Conservation (phyloP, 2,888 invertebrate species). For the Gonocerus acuteangulatus region DNA sequence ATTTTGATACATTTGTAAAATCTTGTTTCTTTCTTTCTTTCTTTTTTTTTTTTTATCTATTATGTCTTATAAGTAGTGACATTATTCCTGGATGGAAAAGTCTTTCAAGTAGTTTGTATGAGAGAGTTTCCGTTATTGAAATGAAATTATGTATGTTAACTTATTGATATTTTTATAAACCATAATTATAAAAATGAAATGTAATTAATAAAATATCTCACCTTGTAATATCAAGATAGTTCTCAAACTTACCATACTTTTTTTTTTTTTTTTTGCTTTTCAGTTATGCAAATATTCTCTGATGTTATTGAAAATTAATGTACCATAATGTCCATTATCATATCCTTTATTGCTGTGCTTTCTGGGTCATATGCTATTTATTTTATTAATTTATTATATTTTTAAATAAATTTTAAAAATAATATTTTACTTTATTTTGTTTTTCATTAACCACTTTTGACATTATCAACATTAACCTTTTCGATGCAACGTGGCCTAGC, state of each 20-base stretch:
- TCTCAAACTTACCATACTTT: background rate
- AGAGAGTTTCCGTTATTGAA: background rate
- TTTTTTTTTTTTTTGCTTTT: background rate
- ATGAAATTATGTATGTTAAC: background rate
- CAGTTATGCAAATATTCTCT: background rate
- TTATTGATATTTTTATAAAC: slow-evolving; percentile 1
- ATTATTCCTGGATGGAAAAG: background rate
- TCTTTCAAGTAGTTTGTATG: background rate
- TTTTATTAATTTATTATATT: slow-evolving; percentile 1
- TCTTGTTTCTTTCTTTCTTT: background rate
- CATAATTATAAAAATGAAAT: background rate
- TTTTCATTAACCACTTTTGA: too few relatives aligned
- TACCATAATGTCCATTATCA: background rate
- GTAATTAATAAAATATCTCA: background rate
- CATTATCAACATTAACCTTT: too few relatives aligned
- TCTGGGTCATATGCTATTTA: slow-evolving; percentile 1
- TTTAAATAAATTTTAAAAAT: background rate
- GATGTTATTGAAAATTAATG: background rate
- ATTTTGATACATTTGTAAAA: slow-evolving; percentile 5
- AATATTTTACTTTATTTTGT: background rate
- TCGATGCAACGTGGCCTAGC: too few relatives aligned
- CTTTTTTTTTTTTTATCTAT: too few relatives aligned
- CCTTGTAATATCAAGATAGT: background rate
- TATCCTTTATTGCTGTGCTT: background rate
- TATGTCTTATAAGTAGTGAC: background rate